Base-by-base conservation (phyloP, 2,888 invertebrate species). In the Leucozona laternaria region DNA sequence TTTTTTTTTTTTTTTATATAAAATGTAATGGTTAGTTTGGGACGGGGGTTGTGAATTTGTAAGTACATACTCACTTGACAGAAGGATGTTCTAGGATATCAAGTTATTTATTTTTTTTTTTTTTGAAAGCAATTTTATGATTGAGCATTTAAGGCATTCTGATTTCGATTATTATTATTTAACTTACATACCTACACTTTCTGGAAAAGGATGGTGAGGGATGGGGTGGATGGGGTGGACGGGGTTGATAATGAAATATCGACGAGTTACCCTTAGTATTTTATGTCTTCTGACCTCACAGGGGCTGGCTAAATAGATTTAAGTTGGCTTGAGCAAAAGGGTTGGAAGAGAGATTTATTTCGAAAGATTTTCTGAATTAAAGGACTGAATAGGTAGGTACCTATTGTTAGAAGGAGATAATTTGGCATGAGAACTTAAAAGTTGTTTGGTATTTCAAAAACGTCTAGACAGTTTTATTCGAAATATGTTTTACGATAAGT, bases 141-240 rank as follows among this genome's bases (percentile, higher is more conserved):
- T 76, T 72, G 57, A 77, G 50, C 77, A 66, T 77, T 82, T 58
- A 72, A 71, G 66, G 40, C 64, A 31, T 64, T 81, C 25, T 72
- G 66, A 71, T 82, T 77, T 72, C 71, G 77, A 77, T 77, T 77
- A 72, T 66, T 66, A 48, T 66, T 45, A 20, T 60, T 40, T 60
- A 60, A 60, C 60, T 60, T 6, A n/a, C 1, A 7, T n/a, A 31
- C 57, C 31, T 57, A 17, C 4, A 15, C 0, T 3, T 31, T 55
- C 4, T n/a, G 13, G n/a, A n/a, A 11, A n/a, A 11, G 34, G 31
- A 5, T 2, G 28, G 15, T 3, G 37, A 11, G 37, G 37, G 4
- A 4, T 13, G 8, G 17, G n/a, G 11, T 10, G 17, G 11, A 5
- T 10, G 5, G 31, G 34, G 57, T 4, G 3, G 1, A 5, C 13